Evolutionary conservation across 35 echinoderm and acorn worm genomes (phyloP).

Genomic region (Eucidaris tribuloides): DNA sequence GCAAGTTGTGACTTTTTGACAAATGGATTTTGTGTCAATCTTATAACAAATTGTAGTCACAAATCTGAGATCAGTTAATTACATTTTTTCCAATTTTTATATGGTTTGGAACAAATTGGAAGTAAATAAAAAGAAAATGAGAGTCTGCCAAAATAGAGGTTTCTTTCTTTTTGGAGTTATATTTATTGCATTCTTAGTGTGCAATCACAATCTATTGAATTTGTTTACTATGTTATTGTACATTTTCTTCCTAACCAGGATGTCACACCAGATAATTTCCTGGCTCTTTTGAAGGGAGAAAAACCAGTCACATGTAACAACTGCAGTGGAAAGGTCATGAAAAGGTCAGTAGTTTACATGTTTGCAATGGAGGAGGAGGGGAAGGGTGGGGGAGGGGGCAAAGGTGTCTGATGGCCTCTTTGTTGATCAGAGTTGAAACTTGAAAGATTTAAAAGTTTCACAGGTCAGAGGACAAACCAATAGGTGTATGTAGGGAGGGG

Average conservation of each 20-base stretch:
- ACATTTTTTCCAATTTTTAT: neutral
- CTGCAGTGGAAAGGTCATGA: constrained; percentile 69
- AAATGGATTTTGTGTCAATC: too few species aligned
- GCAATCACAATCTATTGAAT: neutral
- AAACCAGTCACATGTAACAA: constrained; percentile 29
- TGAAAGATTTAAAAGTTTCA: too few species aligned
- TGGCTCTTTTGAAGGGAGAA: constrained; percentile 51
- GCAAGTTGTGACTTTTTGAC: too few species aligned
- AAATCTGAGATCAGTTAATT: too few species aligned
- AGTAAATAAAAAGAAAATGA: neutral
- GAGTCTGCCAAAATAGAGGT: neutral
- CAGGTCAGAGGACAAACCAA: too few species aligned
- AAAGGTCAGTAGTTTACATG: constrained; percentile 26
- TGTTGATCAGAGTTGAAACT: too few species aligned
- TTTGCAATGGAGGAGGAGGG: neutral
- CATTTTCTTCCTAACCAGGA: constrained; percentile 15
- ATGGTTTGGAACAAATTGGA: neutral
- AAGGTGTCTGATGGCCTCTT: too few species aligned
- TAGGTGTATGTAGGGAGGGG: too few species aligned
- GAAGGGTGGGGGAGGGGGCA: neutral
- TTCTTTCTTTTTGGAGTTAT: neutral
- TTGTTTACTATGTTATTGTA: neutral
- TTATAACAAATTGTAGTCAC: too few species aligned
- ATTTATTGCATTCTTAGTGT: neutral
- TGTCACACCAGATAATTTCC: constrained; percentile 73